These are phyloP conservation scores for Coecobrya sp. DNA, from an alignment of 2,888 invertebrate genomes.

Conservation along the genomic window DNA sequence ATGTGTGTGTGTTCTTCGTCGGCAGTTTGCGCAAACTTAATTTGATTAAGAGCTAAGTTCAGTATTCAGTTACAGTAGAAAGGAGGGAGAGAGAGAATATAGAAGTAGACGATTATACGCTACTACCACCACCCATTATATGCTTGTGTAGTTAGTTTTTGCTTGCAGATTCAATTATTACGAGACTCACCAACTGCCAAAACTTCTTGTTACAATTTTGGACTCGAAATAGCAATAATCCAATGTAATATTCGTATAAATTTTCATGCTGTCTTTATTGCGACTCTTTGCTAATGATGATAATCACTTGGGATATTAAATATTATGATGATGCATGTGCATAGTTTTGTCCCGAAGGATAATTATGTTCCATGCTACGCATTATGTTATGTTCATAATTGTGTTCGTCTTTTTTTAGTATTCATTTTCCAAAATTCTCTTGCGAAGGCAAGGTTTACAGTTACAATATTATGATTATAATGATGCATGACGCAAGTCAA, in stretches of 20 bases:
- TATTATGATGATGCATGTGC: conserved; percentile 46
- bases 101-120: not conserved
- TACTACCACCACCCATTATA: not conserved
- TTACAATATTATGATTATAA: not conserved
- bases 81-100: not conserved
- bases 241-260: conserved; percentile 34
- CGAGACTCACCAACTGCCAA: conserved; percentile 26
- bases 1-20: not conserved
- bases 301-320: conserved; percentile 55
- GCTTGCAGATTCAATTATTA: conserved; percentile 62
- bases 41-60: conserved; percentile 72
- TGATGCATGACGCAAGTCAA: conserved; percentile 19
- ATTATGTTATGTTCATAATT: not conserved
- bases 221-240: conserved; percentile 13
- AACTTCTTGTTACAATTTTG: conserved; percentile 2
- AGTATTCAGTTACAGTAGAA: not conserved
- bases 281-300: conserved; percentile 48
- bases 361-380: not conserved
- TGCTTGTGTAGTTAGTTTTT: conserved; percentile 3
- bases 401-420: not conserved
- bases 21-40: conserved; percentile 59
- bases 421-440: conserved; percentile 7
- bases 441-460: not conserved
- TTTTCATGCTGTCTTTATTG: conserved; percentile 52
- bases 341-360: conserved; percentile 26